phyloP scores from a whole-genome alignment of 2,888 invertebrate genomes.

The Ophion slaviceki region DNA sequence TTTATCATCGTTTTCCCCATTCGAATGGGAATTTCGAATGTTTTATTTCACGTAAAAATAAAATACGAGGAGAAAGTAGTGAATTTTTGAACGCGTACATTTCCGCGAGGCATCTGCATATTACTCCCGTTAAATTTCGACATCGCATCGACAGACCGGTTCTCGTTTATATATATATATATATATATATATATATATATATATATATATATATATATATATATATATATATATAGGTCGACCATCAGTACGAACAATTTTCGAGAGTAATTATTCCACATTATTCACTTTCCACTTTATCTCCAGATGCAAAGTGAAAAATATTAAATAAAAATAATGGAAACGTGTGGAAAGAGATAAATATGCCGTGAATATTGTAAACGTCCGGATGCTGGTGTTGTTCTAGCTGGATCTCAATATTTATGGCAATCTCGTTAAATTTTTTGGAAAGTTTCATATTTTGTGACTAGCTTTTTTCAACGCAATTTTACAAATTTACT shows the following conservation, averaged over 20 bases:
- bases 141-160: neutral
- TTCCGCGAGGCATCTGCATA: neutral
- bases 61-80: neutral
- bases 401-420: neutral
- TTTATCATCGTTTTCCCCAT: too few species aligned
- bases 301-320: neutral
- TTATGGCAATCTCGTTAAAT: neutral
- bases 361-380: neutral
- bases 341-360: neutral
- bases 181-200: too few species aligned
- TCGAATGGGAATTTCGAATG: too few species aligned
- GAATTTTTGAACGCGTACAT: neutral
- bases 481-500: neutral
- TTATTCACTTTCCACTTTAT: neutral
- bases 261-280: neutral
- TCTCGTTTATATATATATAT: neutral
- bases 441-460: neutral
- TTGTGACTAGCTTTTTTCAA: neutral
- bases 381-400: neutral
- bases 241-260: neutral
- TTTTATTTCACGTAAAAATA: neutral
- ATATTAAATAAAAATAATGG: neutral
- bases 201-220: too few species aligned
- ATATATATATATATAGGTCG: neutral
- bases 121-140: neutral